phyloP scores from a whole-genome alignment of 2,888 invertebrate species.

The Seira musarum region DNA sequence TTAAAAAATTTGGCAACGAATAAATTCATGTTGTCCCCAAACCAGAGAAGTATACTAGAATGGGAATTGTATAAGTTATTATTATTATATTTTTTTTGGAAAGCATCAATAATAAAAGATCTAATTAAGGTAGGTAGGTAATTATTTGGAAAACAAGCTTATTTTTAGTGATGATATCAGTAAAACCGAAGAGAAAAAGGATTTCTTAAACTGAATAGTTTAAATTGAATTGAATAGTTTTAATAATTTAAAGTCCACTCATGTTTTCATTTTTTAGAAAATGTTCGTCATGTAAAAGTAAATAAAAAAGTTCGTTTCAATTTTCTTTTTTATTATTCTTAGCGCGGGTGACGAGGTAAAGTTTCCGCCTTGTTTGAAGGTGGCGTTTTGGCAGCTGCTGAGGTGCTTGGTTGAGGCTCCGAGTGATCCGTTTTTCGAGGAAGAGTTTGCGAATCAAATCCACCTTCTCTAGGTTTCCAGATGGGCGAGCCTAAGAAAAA shows the following conservation, averaged over 20 bases:
- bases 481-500: conserved; percentile 94
- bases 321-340: conserved; percentile 10
- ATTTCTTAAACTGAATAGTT: no score
- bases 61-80: no score
- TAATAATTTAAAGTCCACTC: neutral
- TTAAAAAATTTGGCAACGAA: no score
- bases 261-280: neutral
- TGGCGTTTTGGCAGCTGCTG: conserved; percentile 53
- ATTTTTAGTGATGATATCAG: no score
- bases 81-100: no score
- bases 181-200: no score
- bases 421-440: conserved; percentile 71
- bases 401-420: conserved; percentile 58
- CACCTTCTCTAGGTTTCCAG: conserved; percentile 95
- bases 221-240: no score
- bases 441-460: conserved; percentile 78
- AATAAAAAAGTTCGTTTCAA: neutral
- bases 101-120: no score
- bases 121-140: no score
- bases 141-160: no score
- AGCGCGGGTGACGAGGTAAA: conserved; percentile 57
- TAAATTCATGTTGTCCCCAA: no score
- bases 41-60: no score
- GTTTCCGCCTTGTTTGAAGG: conserved; percentile 60
- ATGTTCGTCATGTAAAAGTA: neutral